Base-by-base conservation (phyloP, 2,888 invertebrate species). In the Apodemia mormo region DNA sequence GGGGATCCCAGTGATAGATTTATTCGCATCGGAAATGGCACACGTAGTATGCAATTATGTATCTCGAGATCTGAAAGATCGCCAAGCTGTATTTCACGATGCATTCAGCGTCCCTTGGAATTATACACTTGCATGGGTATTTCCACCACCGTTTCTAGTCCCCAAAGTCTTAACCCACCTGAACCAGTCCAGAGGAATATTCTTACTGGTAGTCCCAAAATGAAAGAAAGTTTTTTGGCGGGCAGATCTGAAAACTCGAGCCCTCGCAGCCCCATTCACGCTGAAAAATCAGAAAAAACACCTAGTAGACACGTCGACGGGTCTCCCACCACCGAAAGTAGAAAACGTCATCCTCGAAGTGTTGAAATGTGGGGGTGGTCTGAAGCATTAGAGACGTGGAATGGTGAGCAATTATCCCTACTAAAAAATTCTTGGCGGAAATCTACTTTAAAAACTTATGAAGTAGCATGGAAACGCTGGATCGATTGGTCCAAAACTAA, bases 361-460 rank as follows among this genome's bases (percentile, higher is more conserved):
- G 37, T 79, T 76, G 76, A 72, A 52, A 70, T 67, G 76, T 71
- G 74, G 66, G 76, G 77, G 74, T 77, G 78, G 77, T 56, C 68
- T 64, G 54, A 68, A 29, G 22, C 43, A 54, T 14, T 68, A 33
- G 29, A 29, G 2, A 29, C n/a, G 1, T 68, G 68, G 71, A 68
- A 30, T 30, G 3, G 29, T 12, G 52, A 68, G 52, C 71, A 68
- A 29, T 12, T 65, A 45, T 10, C 45, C 1, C 54, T 71, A 14
- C 14, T 69, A 61, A 58, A 68, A 66, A 61, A 49, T 0, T 65
- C 69, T 6, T 74, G 71, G 73, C 68, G 72, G 29, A 40, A 49
- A 8, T 74, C 70, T 7, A 73, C 72, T 0, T 33, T 52, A 10
- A 72, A 71, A n/a, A 68, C 67, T 10, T 74, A 74, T 33, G 65